phyloP scores from a whole-genome alignment of 2,113 vertebrate species.

The Oceanites oceanicus region DNA sequence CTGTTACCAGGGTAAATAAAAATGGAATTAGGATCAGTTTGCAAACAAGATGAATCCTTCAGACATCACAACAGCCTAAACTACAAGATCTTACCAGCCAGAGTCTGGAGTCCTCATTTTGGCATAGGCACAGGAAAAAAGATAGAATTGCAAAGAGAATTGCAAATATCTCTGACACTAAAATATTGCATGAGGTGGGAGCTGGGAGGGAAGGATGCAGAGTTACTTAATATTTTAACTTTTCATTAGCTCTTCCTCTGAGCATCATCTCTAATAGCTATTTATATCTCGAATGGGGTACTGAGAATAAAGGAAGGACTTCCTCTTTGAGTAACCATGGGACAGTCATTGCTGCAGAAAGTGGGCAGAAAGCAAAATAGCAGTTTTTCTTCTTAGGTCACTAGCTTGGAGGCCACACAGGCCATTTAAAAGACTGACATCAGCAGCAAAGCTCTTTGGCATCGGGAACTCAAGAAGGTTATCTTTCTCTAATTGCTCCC shows the following conservation, averaged over 20 bases:
- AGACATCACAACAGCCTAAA: neutral
- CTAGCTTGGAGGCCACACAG: neutral
- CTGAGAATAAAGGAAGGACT: neutral
- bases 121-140: neutral
- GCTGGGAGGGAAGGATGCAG: neutral
- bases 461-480: neutral
- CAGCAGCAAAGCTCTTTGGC: neutral
- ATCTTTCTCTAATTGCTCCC: conserved; percentile 28
- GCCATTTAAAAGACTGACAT: neutral
- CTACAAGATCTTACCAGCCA: neutral
- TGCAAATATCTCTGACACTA: neutral
- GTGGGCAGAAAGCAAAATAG: neutral
- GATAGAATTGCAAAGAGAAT: neutral
- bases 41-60: neutral
- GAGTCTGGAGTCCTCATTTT: neutral
- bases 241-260: neutral
- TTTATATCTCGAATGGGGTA: neutral
- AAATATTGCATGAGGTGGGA: neutral
- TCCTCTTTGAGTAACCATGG: neutral
- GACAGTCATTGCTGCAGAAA: neutral
- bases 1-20: neutral
- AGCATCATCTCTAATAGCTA: neutral
- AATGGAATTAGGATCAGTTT: neutral
- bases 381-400: neutral
- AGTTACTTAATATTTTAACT: neutral